Evolutionary conservation across 2,888 invertebrate genomes (phyloP).

Genomic region (Tenthredo notha): DNA sequence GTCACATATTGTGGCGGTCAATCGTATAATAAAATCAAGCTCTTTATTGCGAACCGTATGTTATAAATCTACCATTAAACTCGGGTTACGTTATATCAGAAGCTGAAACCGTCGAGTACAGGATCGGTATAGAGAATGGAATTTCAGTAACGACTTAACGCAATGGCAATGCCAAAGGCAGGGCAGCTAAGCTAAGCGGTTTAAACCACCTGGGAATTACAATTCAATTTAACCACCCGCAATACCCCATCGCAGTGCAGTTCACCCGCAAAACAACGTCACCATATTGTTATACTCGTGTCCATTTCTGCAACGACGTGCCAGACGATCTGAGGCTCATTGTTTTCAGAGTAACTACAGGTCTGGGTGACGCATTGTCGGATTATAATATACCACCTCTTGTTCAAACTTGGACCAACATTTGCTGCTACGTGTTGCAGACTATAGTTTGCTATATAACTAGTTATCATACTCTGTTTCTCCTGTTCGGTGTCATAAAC

Average conservation of each 20-base stretch:
- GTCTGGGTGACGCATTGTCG: slow-evolving; percentile 40
- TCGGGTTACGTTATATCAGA: slow-evolving; percentile 37
- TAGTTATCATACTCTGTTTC: slow-evolving; percentile 6
- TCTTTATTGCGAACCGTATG: neutral
- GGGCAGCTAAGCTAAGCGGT: slow-evolving; percentile 54
- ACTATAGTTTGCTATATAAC: neutral
- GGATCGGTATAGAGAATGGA: slow-evolving; percentile 35
- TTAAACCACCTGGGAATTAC: slow-evolving; percentile 61
- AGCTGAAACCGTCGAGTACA: neutral
- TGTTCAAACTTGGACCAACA: neutral
- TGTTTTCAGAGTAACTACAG: slow-evolving; percentile 29
- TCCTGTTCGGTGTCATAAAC: neutral
- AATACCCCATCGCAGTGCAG: slow-evolving; percentile 57
- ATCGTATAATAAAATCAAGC: neutral
- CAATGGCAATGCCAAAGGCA: slow-evolving; percentile 56
- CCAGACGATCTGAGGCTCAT: slow-evolving; percentile 46
- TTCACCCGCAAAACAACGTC: slow-evolving; percentile 45
- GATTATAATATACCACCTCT: slow-evolving; percentile 41
- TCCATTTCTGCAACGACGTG: slow-evolving; percentile 45
- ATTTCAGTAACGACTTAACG: slow-evolving; percentile 56
- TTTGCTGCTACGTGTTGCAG: neutral
- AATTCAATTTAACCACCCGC: slow-evolving; percentile 60
- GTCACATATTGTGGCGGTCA: neutral
- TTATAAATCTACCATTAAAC: slow-evolving; percentile 43
- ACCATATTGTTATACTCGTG: slow-evolving; percentile 44